These are phyloP conservation scores for Melanaphis sacchari DNA, from an alignment of 1,140 invertebrate species.

Conservation along the genomic window DNA sequence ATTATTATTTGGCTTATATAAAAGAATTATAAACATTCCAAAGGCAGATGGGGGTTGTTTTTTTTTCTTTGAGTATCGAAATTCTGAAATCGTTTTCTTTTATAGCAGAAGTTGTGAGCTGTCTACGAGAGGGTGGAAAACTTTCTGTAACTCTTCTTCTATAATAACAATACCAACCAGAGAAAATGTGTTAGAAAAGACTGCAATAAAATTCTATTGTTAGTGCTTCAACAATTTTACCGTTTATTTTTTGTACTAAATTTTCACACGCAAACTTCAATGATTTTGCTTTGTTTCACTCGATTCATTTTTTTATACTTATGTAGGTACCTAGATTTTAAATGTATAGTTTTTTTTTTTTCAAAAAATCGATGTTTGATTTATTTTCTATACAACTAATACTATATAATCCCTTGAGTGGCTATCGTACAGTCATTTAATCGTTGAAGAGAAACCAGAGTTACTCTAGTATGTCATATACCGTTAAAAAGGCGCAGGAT, in stretches of 20 bases:
- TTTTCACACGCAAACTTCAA: background rate
- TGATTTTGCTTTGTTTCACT: background rate
- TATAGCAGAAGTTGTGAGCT: constrained; percentile 28
- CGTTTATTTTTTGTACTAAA: constrained; percentile 37
- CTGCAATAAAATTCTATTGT: constrained; percentile 55
- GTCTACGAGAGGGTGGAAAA: constrained; percentile 6
- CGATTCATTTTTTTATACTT: background rate
- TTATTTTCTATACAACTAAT: constrained; percentile 2
- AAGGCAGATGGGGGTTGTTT: background rate
- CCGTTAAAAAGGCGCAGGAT: constrained; percentile 14
- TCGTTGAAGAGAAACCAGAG: background rate
- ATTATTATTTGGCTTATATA: constrained; percentile 43
- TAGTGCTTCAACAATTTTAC: constrained; percentile 32
- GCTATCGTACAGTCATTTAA: background rate
- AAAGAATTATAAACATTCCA: constrained; percentile 56
- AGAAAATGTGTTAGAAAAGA: constrained; percentile 35
- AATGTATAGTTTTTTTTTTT: background rate
- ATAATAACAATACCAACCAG: constrained; percentile 12
- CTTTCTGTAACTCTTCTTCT: constrained; percentile 38
- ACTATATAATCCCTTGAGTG: background rate
- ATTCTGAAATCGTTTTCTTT: constrained; percentile 54
- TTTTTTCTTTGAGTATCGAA: constrained; percentile 49
- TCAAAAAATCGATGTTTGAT: background rate
- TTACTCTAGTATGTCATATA: background rate
- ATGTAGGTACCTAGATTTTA: background rate